A percentile compares a stretch with the other conserved stretches of the same genome.
These are phyloP conservation scores for Apostichopus japonicus DNA, from an alignment of 35 echinoderm and acorn worm species.

Conservation along the genomic window DNA sequence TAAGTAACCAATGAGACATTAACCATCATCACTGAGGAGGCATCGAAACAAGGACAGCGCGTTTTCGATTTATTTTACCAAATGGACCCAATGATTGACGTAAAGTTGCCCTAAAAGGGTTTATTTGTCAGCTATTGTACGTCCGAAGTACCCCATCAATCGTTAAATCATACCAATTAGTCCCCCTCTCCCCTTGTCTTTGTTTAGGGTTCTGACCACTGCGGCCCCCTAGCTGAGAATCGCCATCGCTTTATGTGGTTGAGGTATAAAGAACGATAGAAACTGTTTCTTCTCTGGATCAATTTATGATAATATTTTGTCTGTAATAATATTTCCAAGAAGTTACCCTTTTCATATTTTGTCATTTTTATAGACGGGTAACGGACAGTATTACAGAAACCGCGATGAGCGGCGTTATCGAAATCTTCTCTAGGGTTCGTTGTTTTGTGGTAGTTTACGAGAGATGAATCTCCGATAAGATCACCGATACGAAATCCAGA, in stretches of 20 bases:
- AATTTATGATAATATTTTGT: not conserved
- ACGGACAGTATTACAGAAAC: too few relatives aligned
- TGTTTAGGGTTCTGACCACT: not conserved
- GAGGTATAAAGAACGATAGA: not conserved
- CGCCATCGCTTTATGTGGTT: not conserved
- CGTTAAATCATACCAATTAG: slow-evolving; percentile 21
- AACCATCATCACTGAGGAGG: too few relatives aligned
- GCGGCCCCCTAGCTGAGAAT: not conserved
- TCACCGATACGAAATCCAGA: too few relatives aligned
- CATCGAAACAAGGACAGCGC: too few relatives aligned
- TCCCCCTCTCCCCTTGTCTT: not conserved
- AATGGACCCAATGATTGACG: slow-evolving; percentile 4
- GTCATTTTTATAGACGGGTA: too few relatives aligned
- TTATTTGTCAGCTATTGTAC: not conserved
- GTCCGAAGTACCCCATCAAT: not conserved
- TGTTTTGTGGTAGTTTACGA: too few relatives aligned
- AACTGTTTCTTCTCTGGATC: not conserved
- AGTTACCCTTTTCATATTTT: not conserved
- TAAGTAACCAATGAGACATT: too few relatives aligned
- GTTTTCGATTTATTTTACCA: too few relatives aligned
- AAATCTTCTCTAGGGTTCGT: too few relatives aligned
- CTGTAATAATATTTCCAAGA: not conserved
- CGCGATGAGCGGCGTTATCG: too few relatives aligned
- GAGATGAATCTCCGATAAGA: too few relatives aligned
- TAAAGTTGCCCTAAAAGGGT: not conserved